Evolutionary conservation across 2,797 vertebrate species (phyloP).

Genomic region (Anomalospiza imberbis): DNA sequence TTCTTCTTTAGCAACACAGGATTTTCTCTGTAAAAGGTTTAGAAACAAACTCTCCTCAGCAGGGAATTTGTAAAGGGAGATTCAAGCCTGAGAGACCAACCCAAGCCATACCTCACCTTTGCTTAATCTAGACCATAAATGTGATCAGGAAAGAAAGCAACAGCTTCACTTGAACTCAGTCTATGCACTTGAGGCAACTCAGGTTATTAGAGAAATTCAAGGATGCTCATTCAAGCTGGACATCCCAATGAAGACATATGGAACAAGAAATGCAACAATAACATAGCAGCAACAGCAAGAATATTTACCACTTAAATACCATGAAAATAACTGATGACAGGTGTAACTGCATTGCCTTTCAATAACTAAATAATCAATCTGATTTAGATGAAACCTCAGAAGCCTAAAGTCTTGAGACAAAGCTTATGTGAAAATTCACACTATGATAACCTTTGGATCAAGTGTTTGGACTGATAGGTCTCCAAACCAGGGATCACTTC

Average conservation of each 20-base stretch:
- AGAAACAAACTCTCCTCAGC: neutral
- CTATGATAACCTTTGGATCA: neutral
- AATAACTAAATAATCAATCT: neutral
- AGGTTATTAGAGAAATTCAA: neutral
- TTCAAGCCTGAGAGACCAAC: neutral
- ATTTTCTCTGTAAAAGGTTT: neutral
- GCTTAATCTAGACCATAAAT: neutral
- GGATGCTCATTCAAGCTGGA: neutral
- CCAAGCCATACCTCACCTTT: neutral
- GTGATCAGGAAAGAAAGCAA: neutral
- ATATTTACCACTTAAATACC: neutral
- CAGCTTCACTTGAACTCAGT: neutral
- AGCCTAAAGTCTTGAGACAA: neutral
- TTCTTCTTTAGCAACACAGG: neutral
- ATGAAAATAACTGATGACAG: neutral
- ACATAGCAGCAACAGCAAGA: neutral
- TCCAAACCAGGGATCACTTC: neutral
- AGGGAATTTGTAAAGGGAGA: neutral
- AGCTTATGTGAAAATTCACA: neutral
- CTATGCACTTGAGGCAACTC: neutral
- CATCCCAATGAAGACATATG: fast-evolving
- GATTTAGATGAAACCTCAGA: neutral
- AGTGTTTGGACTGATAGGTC: neutral
- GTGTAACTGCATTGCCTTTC: neutral
- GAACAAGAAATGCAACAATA: neutral